A percentile compares a stretch with the other conserved stretches of the same genome.
Evolutionary conservation across 2,888 invertebrate species (phyloP).

Genomic region (Eupeodes luniger): DNA sequence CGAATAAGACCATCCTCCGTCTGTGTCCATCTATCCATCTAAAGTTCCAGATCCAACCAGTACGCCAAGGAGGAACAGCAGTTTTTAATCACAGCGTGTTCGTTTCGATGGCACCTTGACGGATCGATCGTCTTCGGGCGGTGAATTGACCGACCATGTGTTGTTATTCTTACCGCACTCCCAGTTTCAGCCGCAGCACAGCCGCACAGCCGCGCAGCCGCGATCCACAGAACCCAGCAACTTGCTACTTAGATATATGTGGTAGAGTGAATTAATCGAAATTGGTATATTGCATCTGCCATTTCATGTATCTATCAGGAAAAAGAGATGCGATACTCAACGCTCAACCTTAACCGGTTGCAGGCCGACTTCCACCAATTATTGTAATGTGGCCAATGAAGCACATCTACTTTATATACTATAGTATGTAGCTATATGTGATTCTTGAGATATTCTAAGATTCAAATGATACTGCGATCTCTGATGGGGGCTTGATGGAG

Average conservation of each 20-base stretch:
- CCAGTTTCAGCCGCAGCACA: background rate
- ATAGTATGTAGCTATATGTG: constrained; percentile 24
- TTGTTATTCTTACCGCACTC: constrained; percentile 53
- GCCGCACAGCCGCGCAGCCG: background rate
- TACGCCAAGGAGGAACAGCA: constrained; percentile 70
- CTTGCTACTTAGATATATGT: constrained; percentile 52
- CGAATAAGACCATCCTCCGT: constrained; percentile 71
- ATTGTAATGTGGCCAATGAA: constrained; percentile 68
- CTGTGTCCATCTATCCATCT: constrained; percentile 54
- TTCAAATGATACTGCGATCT: constrained; percentile 42
- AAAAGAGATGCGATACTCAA: constrained; percentile 41
- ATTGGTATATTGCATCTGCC: constrained; percentile 76
- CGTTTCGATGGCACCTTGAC: constrained; percentile 78
- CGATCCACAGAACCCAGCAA: background rate
- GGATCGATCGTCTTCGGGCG: constrained; percentile 77
- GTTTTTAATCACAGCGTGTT: constrained; percentile 78
- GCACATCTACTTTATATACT: constrained; percentile 44
- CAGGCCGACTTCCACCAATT: constrained; percentile 38
- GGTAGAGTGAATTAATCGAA: constrained; percentile 75
- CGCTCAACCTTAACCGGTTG: constrained; percentile 23
- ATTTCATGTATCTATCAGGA: constrained; percentile 74
- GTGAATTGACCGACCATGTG: constrained; percentile 75
- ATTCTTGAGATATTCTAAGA: constrained; percentile 54
- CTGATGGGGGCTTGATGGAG: constrained; percentile 71
- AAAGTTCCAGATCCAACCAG: constrained; percentile 38